phyloP scores from a whole-genome alignment of 1,140 invertebrate species.

The Grapholita molesta region DNA sequence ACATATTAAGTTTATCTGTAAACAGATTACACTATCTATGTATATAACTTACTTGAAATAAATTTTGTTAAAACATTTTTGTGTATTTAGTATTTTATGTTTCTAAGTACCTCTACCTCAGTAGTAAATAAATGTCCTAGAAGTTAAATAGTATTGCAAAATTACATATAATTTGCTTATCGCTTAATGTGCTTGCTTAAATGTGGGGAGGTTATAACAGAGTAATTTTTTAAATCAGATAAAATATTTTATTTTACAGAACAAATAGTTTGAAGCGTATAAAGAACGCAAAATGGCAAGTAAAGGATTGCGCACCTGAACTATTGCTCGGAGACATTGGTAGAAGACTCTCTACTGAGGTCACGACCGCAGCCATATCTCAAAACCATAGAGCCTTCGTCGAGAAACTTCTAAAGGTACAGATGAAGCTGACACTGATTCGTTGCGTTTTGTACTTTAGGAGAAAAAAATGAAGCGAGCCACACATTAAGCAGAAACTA shows the following conservation, averaged over 20 bases:
- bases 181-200: conserved; percentile 35
- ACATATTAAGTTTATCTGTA: not conserved
- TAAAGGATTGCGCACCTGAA: conserved; percentile 79
- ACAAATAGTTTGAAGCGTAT: conserved; percentile 80
- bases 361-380: conserved; percentile 92
- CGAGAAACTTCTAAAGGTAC: conserved; percentile 95
- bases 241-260: conserved; percentile 60
- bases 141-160: not conserved
- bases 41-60: conserved; percentile 1
- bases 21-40: not conserved
- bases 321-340: conserved; percentile 65
- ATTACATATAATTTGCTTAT: conserved; percentile 22
- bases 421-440: not conserved
- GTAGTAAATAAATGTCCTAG: not conserved
- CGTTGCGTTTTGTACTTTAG: not conserved
- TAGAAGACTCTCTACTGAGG: conserved; percentile 77
- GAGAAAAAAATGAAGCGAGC: too few relatives aligned
- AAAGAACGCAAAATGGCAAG: conserved; percentile 81
- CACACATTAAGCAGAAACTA: too few relatives aligned
- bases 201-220: not conserved
- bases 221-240: not conserved
- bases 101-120: not conserved
- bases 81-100: conserved; percentile 14
- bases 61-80: conserved; percentile 16
- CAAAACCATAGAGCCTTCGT: conserved; percentile 99